These are phyloP conservation scores for Raphicerus campestris DNA, from an alignment of 2,113 vertebrate genomes.

Conservation along the genomic window DNA sequence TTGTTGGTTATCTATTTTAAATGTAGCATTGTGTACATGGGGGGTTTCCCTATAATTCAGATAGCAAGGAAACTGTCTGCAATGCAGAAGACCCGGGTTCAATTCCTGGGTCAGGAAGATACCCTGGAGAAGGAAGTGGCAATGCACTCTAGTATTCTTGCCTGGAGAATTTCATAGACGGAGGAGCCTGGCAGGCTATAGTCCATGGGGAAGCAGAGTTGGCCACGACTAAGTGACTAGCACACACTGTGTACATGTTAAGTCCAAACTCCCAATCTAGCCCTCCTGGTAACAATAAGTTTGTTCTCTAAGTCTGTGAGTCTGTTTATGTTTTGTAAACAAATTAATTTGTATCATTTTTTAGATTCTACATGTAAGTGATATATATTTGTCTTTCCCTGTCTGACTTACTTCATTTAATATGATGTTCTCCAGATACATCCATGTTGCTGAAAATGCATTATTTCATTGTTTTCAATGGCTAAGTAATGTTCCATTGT, in stretches of 20 bases:
- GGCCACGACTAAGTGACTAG: not conserved
- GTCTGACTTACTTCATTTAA: not conserved
- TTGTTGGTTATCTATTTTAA: not conserved
- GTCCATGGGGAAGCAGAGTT: not conserved
- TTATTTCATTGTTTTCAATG: not conserved
- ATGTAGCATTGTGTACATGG: not conserved
- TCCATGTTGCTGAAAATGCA: not conserved
- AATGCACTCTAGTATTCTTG: not conserved
- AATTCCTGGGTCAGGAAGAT: not conserved
- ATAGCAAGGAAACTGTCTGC: rapidly evolving
- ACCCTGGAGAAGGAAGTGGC: not conserved
- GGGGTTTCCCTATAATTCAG: not conserved
- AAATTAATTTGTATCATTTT: not conserved
- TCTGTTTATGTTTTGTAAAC: not conserved
- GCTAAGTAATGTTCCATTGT: not conserved
- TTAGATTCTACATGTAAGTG: not conserved
- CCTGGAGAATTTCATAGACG: not conserved
- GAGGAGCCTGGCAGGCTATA: not conserved
- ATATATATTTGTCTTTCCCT: not conserved
- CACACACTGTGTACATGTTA: not conserved
- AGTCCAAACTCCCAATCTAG: not conserved
- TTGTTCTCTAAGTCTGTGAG: not conserved
- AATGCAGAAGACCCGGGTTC: not conserved
- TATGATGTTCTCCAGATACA: not conserved
- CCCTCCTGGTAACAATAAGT: not conserved